A percentile compares a stretch with the other conserved stretches of the same genome.
These are phyloP conservation scores for Ctenomys sociabilis DNA, from an alignment of 2,113 vertebrate species.

Conservation along the genomic window DNA sequence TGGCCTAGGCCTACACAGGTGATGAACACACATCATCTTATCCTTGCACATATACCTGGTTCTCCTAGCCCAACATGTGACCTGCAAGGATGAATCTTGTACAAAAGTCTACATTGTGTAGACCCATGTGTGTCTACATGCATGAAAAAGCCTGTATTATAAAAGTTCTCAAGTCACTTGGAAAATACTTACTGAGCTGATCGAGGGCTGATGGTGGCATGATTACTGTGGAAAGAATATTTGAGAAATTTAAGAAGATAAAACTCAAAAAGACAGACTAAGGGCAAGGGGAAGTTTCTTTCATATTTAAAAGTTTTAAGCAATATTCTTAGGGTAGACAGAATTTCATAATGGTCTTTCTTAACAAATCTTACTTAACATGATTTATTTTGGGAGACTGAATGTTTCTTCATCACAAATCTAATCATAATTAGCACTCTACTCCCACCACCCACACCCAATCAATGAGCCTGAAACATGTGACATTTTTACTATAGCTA, in stretches of 20 bases:
- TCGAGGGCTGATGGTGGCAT: conserved; percentile 99
- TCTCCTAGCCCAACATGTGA: not conserved
- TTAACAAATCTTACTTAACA: not conserved
- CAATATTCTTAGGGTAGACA: not conserved
- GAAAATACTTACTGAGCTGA: conserved; percentile 95
- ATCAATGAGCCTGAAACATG: not conserved
- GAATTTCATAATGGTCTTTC: not conserved
- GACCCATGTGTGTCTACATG: too few species aligned
- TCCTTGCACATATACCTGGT: not conserved
- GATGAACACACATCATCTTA: not conserved
- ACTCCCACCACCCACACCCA: not conserved
- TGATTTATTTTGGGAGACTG: not conserved
- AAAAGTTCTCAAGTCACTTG: conserved; percentile 17
- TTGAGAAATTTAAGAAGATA: conserved; percentile 48
- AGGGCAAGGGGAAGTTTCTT: conserved; percentile 2
- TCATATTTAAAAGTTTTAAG: not conserved
- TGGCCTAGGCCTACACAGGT: not conserved
- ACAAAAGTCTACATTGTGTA: too few species aligned
- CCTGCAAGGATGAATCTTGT: not conserved
- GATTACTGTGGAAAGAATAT: conserved; percentile 91
- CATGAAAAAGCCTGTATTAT: not conserved
- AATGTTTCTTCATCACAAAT: not conserved
- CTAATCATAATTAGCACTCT: not conserved
- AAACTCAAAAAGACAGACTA: not conserved
- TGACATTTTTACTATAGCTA: not conserved